Evolutionary conservation across 2,888 invertebrate species (phyloP), one percentile per base, ranked within the genome.

Genomic region (Muscina levida): DNA sequence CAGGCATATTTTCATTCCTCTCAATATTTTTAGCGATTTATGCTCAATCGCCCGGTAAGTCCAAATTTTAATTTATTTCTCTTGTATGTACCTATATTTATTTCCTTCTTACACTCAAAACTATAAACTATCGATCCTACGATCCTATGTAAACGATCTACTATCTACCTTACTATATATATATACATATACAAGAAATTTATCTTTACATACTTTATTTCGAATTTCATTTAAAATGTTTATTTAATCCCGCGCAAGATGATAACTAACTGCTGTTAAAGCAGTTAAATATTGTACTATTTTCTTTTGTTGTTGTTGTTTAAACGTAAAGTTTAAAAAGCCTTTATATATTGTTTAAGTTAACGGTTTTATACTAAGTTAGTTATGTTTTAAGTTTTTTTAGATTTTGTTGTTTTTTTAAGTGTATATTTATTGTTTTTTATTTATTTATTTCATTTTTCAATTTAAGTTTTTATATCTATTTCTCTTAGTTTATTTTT

Each of bases 21-120:
- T 89, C 89, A 85, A 89, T 89, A 89, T 87, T 89, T 88, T 87
- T 89, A 87, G 89, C 88, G 88, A 86, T 89, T 88, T 86, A 88
- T 89, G 89, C 88, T 87, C 88, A 89, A 89, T 87, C 87, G 86
- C 81, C 85, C 88, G 89, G 89, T 89, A 82, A 89, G 89, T 88
- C 31, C 31, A 10, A 13, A 22, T 53, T 48, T 17, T 17, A 48
- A 19, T 22, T 53, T n/a, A n/a, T 31, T 48, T 48, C 15, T n/a
- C n/a, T n/a, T n/a, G n/a, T n/a, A 3, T 46, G 3, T 13, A 46
- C 46, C 46, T 46, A 37, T 37, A 6, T 6, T 26, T 53, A 53
- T 53, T 24, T 53, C 59, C 17, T 19, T 59, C 37, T 17, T 3
- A 15, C 26, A 15, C n/a, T 56, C 26, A n/a, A 59, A 37, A 31